Conservation (phyloP, 92 coral and sea anemone genomes). For the Epizoanthus illoricatus region DNA sequence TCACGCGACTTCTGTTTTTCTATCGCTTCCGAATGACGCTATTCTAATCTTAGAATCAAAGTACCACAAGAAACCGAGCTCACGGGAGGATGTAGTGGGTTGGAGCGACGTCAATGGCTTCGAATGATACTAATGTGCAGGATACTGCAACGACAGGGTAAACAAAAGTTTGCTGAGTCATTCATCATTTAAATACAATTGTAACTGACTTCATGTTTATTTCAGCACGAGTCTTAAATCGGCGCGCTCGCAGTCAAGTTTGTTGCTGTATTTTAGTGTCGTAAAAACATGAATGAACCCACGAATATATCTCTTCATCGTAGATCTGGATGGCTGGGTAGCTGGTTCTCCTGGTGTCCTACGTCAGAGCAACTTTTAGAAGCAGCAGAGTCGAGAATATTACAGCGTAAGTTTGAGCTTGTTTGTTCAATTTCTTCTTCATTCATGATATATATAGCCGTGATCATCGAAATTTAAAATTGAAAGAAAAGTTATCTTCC, state of each 20-base stretch:
- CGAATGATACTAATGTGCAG: constrained; percentile 5
- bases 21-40: background rate
- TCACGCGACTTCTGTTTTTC: background rate
- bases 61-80: background rate
- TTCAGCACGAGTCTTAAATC: background rate
- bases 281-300: background rate
- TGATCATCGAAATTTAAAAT: no score
- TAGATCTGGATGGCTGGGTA: constrained; percentile 47
- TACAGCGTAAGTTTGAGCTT: constrained; percentile 68
- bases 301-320: constrained; percentile 10
- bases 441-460: no score
- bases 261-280: background rate
- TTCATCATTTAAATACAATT: background rate
- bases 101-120: constrained; percentile 9
- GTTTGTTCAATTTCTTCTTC: no score
- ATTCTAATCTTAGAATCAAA: background rate
- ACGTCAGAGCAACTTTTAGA: constrained; percentile 82
- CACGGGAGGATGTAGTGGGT: background rate
- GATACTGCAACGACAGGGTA: constrained; percentile 15
- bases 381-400: constrained; percentile 81
- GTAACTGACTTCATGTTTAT: background rate
- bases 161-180: constrained; percentile 36
- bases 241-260: background rate
- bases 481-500: no score
- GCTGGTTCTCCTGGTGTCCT: constrained; percentile 92